Base-by-base conservation (phyloP, 2,797 vertebrate species). In the Sebastiscus albofasciatus region DNA sequence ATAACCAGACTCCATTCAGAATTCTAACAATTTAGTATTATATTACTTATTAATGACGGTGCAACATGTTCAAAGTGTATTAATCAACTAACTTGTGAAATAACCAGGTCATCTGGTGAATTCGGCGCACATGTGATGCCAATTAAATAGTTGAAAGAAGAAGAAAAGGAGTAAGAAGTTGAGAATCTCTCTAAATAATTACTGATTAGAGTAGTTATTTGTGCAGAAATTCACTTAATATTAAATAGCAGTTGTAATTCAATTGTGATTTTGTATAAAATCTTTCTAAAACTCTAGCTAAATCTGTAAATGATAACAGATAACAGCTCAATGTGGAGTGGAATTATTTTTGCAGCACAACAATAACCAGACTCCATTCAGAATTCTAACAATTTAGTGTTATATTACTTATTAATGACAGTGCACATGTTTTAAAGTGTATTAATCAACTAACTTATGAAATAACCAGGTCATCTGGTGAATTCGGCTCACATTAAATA, bases 71-170 rank as follows among this genome's bases (percentile, higher is more conserved):
- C 4, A 26, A 36, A 18, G 11, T 39, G n/a, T 1, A 20, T 2
- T 1, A 1, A 22, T 36, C 1, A 4, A 11, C 1, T 8, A 29
- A 0, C 0, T 10, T 0, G 14, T 4, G 2, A 18, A 5, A 3
- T 49, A 36, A 29, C 0, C 0, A 55, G 4, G 2, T 20, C 1
- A 0, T 69, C 26, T 6, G 33, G 8, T 16, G 0, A 52, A 62
- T 74, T 83, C 73, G 66, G 77, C 66, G 0, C 3, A 24, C 1
- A 11, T 12, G 2, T 67, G 3, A 39, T 61, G 10, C 31, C 1
- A n/a, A 34, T 65, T 34, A 34, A 36, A 39, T 2, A 2, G 0
- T 1, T 1, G 0, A 27, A 72, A 36, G 2, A 56, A 27, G 3
- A n/a, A n/a, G 3, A 6, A 14, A 42, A 55, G 20, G 1, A 55